Conservation (phyloP, 2,888 invertebrate species). For the Cheiracanthium punctorium region DNA sequence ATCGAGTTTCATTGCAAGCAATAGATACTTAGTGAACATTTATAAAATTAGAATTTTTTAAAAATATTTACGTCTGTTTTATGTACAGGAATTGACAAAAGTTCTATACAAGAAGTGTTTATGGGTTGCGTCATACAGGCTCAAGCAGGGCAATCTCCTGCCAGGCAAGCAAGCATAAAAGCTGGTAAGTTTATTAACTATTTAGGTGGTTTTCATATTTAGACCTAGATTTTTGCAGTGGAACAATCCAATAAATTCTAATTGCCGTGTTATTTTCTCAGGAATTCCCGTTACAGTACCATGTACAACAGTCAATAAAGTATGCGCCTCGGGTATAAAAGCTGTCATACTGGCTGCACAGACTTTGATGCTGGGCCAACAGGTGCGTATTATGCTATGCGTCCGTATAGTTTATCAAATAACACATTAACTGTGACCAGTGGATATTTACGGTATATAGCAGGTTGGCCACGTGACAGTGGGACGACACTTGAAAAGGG, state of each 20-base stretch:
- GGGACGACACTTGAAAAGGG: no score
- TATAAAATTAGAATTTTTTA: no score
- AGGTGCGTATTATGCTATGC: slow-evolving; percentile 25
- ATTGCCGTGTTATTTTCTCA: no score
- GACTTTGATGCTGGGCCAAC: slow-evolving; percentile 80
- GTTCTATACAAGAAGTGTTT: slow-evolving; percentile 86
- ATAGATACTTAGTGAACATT: no score
- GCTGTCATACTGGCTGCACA: slow-evolving; percentile 72
- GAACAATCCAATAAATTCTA: no score
- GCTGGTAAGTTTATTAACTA: slow-evolving; percentile 76
- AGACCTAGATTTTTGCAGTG: no score
- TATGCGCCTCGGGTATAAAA: slow-evolving; percentile 77
- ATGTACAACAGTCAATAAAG: slow-evolving; percentile 73
- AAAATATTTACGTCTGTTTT: no score
- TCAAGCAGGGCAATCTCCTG: slow-evolving; percentile 86
- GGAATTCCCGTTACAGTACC: slow-evolving; percentile 71
- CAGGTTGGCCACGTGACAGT: no score
- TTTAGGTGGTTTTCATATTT: no score
- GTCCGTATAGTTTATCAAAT: background rate
- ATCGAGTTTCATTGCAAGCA: no score
- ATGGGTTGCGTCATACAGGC: slow-evolving; percentile 84
- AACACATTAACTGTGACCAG: background rate
- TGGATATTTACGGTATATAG: background rate
- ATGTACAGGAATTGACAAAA: slow-evolving; percentile 72
- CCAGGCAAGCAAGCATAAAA: slow-evolving; percentile 84